These are phyloP conservation scores for Capromys pilorides DNA, from an alignment of 2,797 vertebrate species.

Conservation along the genomic window DNA sequence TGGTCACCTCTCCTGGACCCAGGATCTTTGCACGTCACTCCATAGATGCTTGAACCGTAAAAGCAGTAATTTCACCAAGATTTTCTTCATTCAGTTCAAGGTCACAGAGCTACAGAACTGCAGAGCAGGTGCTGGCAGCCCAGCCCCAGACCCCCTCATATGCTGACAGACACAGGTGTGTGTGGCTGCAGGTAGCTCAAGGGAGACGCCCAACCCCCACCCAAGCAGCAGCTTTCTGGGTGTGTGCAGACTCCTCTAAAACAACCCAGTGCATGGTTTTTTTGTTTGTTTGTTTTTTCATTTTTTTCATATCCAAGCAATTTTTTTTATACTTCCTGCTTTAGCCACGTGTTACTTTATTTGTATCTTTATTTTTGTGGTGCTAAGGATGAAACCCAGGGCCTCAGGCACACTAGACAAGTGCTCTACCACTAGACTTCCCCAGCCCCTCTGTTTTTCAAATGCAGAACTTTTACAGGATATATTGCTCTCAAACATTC, in stretches of 20 bases:
- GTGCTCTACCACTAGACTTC: neutral
- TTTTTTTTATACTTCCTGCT: neutral
- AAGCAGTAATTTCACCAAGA: neutral
- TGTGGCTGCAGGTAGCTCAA: too few species aligned
- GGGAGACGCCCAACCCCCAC: neutral
- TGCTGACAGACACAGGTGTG: neutral
- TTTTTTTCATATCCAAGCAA: neutral
- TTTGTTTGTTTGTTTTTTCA: too few species aligned
- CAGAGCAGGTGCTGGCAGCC: neutral
- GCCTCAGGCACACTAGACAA: neutral
- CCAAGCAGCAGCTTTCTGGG: neutral
- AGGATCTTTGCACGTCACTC: neutral
- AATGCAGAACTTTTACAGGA: neutral
- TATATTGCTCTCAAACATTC: neutral
- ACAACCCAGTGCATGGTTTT: neutral
- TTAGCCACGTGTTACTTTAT: neutral
- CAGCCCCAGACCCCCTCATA: neutral
- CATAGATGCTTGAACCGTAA: neutral
- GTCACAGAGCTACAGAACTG: neutral
- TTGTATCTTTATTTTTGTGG: neutral
- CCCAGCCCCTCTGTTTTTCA: neutral
- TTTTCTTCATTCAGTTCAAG: neutral
- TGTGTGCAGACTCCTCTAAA: neutral
- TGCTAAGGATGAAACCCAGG: neutral
- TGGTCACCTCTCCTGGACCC: neutral